Evolutionary conservation across 2,888 invertebrate species (phyloP).

Genomic region (Rhamphomyia laevipes): DNA sequence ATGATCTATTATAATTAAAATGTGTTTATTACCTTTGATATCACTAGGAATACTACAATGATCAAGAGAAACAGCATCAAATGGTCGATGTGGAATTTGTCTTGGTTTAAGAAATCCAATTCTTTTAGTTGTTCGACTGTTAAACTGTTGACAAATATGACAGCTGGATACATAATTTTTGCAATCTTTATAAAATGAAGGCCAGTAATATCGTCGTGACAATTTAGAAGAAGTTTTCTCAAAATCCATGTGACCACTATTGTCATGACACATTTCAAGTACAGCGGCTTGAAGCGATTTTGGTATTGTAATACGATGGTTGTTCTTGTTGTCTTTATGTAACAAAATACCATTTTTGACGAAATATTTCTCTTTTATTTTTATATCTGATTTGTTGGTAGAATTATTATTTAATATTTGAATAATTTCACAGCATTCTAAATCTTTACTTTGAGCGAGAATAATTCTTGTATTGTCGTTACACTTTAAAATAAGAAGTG

Average conservation of each 20-base stretch:
- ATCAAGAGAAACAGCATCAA: conserved; percentile 6
- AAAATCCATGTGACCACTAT: conserved; percentile 5
- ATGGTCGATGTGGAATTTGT: conserved; percentile 2
- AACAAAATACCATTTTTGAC: conserved; percentile 2
- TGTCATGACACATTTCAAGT: conserved; percentile 5
- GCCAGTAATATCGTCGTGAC: conserved; percentile 4
- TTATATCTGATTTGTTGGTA: background rate
- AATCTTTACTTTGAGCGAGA: background rate
- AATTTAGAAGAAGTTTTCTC: conserved; percentile 6
- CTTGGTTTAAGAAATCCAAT: conserved; percentile 5
- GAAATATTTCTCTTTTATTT: conserved; percentile 1
- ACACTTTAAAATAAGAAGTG: background rate
- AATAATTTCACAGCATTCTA: background rate
- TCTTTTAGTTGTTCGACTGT: conserved; percentile 3
- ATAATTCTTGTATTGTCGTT: conserved; percentile 5
- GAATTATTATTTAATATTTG: background rate
- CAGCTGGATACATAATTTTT: conserved; percentile 1
- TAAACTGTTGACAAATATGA: conserved; percentile 2
- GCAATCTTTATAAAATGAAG: conserved; percentile 1
- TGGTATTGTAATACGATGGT: background rate
- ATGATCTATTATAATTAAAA: conserved; percentile 2
- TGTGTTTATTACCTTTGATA: conserved; percentile 2
- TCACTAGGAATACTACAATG: conserved; percentile 4
- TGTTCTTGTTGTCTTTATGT: conserved; percentile 5
- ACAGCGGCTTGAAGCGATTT: background rate